These are phyloP conservation scores for Palloptera scutellata DNA, from an alignment of 2,888 invertebrate species.

Conservation along the genomic window DNA sequence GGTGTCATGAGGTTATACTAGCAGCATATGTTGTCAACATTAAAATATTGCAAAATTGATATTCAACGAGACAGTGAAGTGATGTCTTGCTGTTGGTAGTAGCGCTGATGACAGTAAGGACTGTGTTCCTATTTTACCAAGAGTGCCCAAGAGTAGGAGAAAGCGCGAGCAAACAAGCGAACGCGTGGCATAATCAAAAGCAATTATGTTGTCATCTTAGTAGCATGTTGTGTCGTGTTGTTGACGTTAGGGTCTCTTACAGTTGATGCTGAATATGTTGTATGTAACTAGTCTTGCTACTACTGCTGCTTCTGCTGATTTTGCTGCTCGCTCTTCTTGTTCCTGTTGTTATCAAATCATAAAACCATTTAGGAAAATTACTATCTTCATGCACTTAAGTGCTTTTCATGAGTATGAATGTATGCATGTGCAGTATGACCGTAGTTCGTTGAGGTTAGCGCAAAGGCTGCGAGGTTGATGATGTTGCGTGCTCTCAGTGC, in stretches of 20 bases:
- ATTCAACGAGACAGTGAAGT: slow-evolving; percentile 45
- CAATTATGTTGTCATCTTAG: slow-evolving; percentile 32
- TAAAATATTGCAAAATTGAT: slow-evolving; percentile 54
- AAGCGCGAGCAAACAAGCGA: slow-evolving; percentile 26
- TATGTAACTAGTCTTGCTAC: background rate
- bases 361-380: slow-evolving; percentile 48
- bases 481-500: background rate
- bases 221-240: slow-evolving; percentile 25
- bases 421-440: too few species aligned
- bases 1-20: background rate
- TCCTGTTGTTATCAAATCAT: slow-evolving; percentile 56
- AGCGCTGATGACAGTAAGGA: slow-evolving; percentile 6
- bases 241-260: slow-evolving; percentile 30
- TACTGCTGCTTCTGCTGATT: slow-evolving; percentile 10
- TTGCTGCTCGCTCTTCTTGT: slow-evolving; percentile 23
- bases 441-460: background rate
- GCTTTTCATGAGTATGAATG: background rate
- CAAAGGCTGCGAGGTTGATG: background rate
- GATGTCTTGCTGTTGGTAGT: slow-evolving; percentile 5
- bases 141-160: slow-evolving; percentile 1
- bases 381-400: slow-evolving; percentile 9
- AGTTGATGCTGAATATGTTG: background rate
- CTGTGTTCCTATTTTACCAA: background rate
- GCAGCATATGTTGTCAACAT: slow-evolving; percentile 40
- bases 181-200: slow-evolving; percentile 39